Evolutionary conservation across 2,113 vertebrate species (phyloP).

Genomic region (Macquaria australasica): DNA sequence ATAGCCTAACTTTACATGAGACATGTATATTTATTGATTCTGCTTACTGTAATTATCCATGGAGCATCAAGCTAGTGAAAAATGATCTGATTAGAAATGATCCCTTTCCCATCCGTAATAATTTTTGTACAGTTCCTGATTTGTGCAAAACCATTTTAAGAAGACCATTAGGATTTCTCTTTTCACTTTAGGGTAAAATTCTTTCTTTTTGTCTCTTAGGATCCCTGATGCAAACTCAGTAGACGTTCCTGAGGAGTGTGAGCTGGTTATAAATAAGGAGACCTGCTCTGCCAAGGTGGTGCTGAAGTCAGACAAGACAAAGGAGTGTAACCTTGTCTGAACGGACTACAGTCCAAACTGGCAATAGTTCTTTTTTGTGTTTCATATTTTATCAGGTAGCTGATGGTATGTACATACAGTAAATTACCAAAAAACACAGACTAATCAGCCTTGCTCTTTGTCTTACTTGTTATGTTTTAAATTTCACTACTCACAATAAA

Average conservation of each 20-base stretch:
- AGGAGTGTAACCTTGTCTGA: slow-evolving; percentile 35
- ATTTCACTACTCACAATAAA: slow-evolving; percentile 23
- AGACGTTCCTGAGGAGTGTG: slow-evolving; percentile 40
- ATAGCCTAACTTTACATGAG: too few species aligned
- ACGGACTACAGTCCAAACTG: not conserved
- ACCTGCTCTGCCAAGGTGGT: slow-evolving; percentile 43
- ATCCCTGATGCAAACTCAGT: not conserved
- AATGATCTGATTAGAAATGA: too few species aligned
- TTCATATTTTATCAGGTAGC: not conserved
- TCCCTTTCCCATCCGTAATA: not conserved
- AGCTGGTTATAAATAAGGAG: slow-evolving; percentile 47
- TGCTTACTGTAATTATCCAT: not conserved
- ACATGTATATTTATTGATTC: too few species aligned
- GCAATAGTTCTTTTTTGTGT: not conserved
- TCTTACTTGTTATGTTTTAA: slow-evolving; percentile 5
- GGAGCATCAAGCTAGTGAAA: not conserved
- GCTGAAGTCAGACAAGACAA: slow-evolving; percentile 62
- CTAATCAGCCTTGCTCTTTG: not conserved
- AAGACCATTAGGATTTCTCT: not conserved
- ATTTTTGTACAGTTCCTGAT: not conserved
- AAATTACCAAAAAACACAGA: slow-evolving; percentile 20
- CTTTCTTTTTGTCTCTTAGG: slow-evolving; percentile 21
- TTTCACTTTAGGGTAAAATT: not conserved
- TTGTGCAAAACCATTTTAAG: not conserved
- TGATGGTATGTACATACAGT: not conserved